phyloP scores from a whole-genome alignment of 2,113 vertebrate species.

The Calyptommatus sinebrachiatus region DNA sequence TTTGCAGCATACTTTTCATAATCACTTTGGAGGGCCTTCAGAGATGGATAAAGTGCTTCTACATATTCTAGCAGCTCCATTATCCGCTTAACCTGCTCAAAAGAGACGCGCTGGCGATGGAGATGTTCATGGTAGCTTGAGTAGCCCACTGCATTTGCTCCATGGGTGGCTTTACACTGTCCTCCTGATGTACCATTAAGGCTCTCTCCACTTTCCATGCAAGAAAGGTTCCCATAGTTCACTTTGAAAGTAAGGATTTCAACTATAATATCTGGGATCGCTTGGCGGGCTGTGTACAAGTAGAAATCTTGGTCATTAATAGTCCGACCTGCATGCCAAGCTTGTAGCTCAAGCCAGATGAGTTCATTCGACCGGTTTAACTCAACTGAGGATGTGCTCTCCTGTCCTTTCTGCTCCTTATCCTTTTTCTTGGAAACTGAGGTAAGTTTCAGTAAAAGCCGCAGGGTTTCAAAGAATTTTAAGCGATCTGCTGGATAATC shows the following conservation, averaged over 20 bases:
- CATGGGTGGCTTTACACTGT: slow-evolving; percentile 62
- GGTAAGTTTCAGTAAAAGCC: slow-evolving; percentile 95
- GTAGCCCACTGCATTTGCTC: slow-evolving; percentile 69
- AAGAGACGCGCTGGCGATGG: slow-evolving; percentile 88
- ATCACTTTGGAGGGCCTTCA: slow-evolving; percentile 95
- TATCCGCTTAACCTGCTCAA: slow-evolving; percentile 94
- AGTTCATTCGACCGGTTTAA: slow-evolving; percentile 91
- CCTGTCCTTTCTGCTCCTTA: slow-evolving; percentile 92
- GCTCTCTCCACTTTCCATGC: slow-evolving; percentile 62
- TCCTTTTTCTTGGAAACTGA: slow-evolving; percentile 99
- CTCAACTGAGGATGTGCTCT: slow-evolving; percentile 88
- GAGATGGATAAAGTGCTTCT: slow-evolving; percentile 94
- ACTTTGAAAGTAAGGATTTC: slow-evolving; percentile 96
- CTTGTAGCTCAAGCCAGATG: slow-evolving; percentile 97
- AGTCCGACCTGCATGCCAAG: slow-evolving; percentile 94
- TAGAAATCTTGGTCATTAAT: slow-evolving; percentile 92
- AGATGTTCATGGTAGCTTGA: slow-evolving; percentile 85
- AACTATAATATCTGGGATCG: slow-evolving; percentile 96
- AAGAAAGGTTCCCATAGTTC: slow-evolving; percentile 81
- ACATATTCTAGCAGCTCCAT: slow-evolving; percentile 96
- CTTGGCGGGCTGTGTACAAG: slow-evolving; percentile 94
- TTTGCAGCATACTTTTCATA: slow-evolving; percentile 94
- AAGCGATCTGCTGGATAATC: slow-evolving; percentile 95
- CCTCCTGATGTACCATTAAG: slow-evolving; percentile 70
- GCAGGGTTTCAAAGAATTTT: slow-evolving; percentile 97